Evolutionary conservation across 2,113 vertebrate species (phyloP), one percentile per base, ranked within the genome.

Genomic region (Cyanocitta stelleri): DNA sequence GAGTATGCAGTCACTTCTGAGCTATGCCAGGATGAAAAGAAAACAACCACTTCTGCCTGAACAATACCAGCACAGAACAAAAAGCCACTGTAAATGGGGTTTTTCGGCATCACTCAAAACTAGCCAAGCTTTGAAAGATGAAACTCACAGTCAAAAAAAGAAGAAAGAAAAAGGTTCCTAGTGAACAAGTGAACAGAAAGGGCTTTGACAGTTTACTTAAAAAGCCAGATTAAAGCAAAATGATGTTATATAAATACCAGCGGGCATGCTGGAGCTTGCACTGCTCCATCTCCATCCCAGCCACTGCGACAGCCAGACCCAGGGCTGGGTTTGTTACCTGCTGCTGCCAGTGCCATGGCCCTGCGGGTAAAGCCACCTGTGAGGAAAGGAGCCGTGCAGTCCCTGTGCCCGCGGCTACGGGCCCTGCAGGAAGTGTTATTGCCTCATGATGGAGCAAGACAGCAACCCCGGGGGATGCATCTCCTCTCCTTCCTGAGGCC

Each of bases 1-100:
- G 92, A 72, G 68, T 52, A 71, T 93, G 94, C 79, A 97, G 90
- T 96, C 95, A 97, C 83, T 85, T 76, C 94, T 89, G 94, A 94
- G 64, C 88, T 95, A 96, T 85, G 93, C 84, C 83, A 93, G 75
- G 51, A 77, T 0, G 10, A 76, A 92, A 96, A 88, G 85, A 91
- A 93, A 97, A 94, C 93, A 95, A 69, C 88, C 37, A 41, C 86
- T 97, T 96, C n/a, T 92, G 76, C 84, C 54, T 56, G 56, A 83
- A 91, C 89, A 92, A 90, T 92, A 85, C 62, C 58, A 29, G 62
- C 46, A 51, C 3, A 10, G 71, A 96, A 95, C 89, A 96, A 95
- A 95, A 89, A 93, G 67, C 79, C 58, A 56, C 75, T 89, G 82
- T 84, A 89, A 93, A 81, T 30, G 81, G 39, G 33, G 4, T 46